Conservation (phyloP, 2,888 invertebrate genomes). For the Crioceris asparagi region DNA sequence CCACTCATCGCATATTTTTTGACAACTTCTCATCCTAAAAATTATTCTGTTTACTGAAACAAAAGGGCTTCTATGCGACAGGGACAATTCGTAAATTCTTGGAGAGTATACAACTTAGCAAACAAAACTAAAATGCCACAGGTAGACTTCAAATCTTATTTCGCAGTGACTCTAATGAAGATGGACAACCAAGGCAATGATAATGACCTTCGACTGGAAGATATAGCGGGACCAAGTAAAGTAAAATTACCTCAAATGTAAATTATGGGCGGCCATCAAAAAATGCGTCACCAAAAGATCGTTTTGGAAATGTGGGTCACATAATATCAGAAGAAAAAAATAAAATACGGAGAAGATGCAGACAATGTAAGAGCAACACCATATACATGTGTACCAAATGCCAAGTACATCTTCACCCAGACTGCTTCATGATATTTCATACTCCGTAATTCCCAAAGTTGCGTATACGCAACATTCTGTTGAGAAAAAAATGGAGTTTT, state of each 20-base stretch:
- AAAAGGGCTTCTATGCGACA: background rate
- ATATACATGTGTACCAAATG: background rate
- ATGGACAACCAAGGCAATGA: too few species aligned
- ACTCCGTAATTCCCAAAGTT: too few species aligned
- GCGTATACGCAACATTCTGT: background rate
- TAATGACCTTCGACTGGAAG: background rate
- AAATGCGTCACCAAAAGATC: too few species aligned
- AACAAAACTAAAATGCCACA: conserved; percentile 1
- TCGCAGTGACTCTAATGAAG: conserved; percentile 2
- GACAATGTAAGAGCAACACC: background rate
- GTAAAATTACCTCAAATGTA: background rate
- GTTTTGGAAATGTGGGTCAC: background rate
- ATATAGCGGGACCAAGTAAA: background rate
- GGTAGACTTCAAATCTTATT: conserved; percentile 2
- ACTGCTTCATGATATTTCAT: too few species aligned
- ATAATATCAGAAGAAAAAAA: background rate
- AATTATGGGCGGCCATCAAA: background rate
- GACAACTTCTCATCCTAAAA: too few species aligned
- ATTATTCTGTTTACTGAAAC: background rate
- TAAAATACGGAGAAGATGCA: too few species aligned
- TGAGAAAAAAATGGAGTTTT: background rate
- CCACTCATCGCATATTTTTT: too few species aligned
- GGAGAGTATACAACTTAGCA: conserved; percentile 2
- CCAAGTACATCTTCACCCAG: too few species aligned
- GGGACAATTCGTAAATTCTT: conserved; percentile 1